Base-by-base conservation (phyloP, 1,140 invertebrate genomes). In the Branchinecta lynchi region DNA sequence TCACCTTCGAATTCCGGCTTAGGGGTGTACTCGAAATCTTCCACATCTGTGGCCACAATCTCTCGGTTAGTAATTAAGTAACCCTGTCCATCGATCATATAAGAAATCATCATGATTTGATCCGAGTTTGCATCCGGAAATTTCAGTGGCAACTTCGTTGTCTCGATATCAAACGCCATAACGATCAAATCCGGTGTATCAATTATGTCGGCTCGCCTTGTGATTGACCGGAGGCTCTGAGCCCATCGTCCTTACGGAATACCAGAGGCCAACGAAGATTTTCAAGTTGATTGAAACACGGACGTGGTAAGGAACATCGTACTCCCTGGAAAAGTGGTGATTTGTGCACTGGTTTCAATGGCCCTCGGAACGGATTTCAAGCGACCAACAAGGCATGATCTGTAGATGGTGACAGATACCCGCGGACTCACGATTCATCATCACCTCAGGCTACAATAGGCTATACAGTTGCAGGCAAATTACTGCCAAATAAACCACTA, bases 41-140 rank as follows among this genome's bases (percentile, higher is more conserved):
- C 90, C 15, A 99, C 91, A 81, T 99, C 93, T 21, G 85, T 80
- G 3, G 93, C 91, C 67, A 99, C 89, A 60, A 99, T 96, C 82
- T 98, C 93, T 73, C 96, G 85, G 80, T 98, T 98, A 43, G 91
- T 96, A 73, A 98, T 97, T 66, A 98, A 81, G 79, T 86, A 98
- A 20, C 88, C 88, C 81, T 95, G 89, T 7, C 87, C 95, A 82
- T 99, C 96, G 72, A 99, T 95, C 96, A 99, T 99, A 78, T 99
- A 99, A 0, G 96, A 99, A 74, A 99, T 99, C 96, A 99, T 99
- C 90, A 99, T 98, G 71, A 99, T 93, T 81, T 98, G 93, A 84
- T 99, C 96, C 5, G 85, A 85, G 73, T 86, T 84, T 0, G 88
- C 83, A 81, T 99, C 96, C 0, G 96, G 96, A 80, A 99, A 99